Evolutionary conservation across 2,888 invertebrate species (phyloP), one percentile per base, ranked within the genome.

Genomic region (Pinctada fucata): DNA sequence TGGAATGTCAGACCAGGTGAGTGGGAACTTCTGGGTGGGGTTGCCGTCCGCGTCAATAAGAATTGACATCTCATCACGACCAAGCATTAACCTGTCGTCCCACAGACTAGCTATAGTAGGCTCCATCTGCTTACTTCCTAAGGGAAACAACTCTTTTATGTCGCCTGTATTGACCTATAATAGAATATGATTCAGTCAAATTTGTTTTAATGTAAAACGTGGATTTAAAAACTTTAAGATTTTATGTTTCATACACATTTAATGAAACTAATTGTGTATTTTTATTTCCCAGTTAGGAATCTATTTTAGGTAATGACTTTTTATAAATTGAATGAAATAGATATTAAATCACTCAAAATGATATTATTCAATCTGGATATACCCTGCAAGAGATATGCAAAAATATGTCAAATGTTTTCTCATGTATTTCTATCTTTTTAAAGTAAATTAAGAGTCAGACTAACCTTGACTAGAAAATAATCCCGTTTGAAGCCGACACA

Each of bases 401-500:
- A n/a, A n/a, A n/a, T n/a, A n/a, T n/a, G n/a, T n/a, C n/a, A n/a
- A n/a, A n/a, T n/a, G n/a, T n/a, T n/a, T n/a, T n/a, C n/a, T n/a
- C n/a, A n/a, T n/a, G n/a, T n/a, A n/a, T n/a, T n/a, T n/a, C n/a
- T n/a, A n/a, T n/a, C n/a, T n/a, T n/a, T n/a, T n/a, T n/a, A n/a
- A n/a, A n/a, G n/a, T n/a, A n/a, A n/a, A n/a, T n/a, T n/a, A n/a
- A n/a, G n/a, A n/a, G n/a, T n/a, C n/a, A n/a, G n/a, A n/a, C n/a
- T n/a, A n/a, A 96, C 96, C 94, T 95, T 95, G 90, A 95, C 95
- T 66, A 96, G 93, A 76, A 95, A 95, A 90, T 97, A 97, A 92
- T 97, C 97, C 78, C 95, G 95, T 91, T 96, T 96, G 92, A 96
- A 97, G 2, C 97, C 97, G 74, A 97, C 95, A 92, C 96, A 97